Evolutionary conservation across 1,140 invertebrate genomes (phyloP).

Genomic region (Idris sp.): DNA sequence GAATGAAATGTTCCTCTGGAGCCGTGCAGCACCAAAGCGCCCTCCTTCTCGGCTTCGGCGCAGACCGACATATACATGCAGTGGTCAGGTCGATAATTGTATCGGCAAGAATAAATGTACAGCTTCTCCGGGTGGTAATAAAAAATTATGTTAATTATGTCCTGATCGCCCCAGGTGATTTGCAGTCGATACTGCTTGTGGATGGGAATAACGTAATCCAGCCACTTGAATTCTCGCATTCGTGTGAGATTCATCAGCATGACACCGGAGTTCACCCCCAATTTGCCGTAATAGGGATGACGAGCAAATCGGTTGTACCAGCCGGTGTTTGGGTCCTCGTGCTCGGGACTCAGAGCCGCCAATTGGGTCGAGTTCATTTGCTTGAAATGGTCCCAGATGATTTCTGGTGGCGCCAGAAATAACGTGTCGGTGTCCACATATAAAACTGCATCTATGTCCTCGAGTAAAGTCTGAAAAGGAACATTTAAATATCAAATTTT

Average conservation of each 20-base stretch:
- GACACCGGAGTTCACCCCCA: slow-evolving; percentile 96
- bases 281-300: slow-evolving; percentile 94
- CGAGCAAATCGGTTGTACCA: slow-evolving; percentile 98
- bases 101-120: slow-evolving; percentile 89
- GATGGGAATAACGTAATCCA: slow-evolving; percentile 88
- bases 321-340: slow-evolving; percentile 93
- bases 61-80: slow-evolving; percentile 96
- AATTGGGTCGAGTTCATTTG: slow-evolving; percentile 92
- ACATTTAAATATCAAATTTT: too few relatives aligned
- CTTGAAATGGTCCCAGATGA: slow-evolving; percentile 90
- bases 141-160: slow-evolving; percentile 97
- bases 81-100: slow-evolving; percentile 95
- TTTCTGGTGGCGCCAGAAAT: slow-evolving; percentile 89
- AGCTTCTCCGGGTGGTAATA: slow-evolving; percentile 93
- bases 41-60: slow-evolving; percentile 84
- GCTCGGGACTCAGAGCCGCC: slow-evolving; percentile 91
- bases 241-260: slow-evolving; percentile 98
- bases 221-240: slow-evolving; percentile 92
- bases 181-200: slow-evolving; percentile 91
- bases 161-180: slow-evolving; percentile 98
- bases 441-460: slow-evolving; percentile 90
- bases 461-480: slow-evolving; percentile 88
- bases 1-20: slow-evolving; percentile 91
- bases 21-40: slow-evolving; percentile 92
- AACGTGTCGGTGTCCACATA: slow-evolving; percentile 96